These are phyloP conservation scores for Palloptera scutellata DNA, from an alignment of 2,888 invertebrate genomes.

Conservation along the genomic window DNA sequence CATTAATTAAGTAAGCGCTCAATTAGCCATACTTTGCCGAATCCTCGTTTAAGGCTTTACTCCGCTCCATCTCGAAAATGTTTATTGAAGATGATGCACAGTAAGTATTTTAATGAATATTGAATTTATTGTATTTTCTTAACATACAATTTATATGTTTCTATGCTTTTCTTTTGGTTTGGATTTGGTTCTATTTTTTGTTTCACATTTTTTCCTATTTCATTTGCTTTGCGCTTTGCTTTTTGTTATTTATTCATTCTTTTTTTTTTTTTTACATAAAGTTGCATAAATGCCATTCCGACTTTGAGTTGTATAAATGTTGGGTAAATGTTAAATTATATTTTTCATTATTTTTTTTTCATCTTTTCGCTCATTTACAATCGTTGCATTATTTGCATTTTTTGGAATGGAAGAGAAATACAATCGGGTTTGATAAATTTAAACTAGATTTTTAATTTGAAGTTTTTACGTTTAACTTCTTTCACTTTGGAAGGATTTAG, in stretches of 20 bases:
- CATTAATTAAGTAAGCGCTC: neutral
- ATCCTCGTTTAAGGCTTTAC: too few species aligned
- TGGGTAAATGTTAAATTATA: neutral
- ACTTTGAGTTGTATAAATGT: neutral
- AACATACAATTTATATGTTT: neutral
- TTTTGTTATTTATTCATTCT: neutral
- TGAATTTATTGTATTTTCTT: neutral
- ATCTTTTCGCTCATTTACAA: neutral
- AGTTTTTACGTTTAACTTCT: too few species aligned
- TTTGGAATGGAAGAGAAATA: too few species aligned
- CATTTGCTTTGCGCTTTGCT: neutral
- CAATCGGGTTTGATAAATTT: too few species aligned
- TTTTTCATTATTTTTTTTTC: neutral
- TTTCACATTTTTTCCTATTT: neutral
- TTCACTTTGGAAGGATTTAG: too few species aligned
- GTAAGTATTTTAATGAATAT: constrained; percentile 48
- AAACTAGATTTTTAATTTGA: too few species aligned
- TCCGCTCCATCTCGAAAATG: constrained; percentile 44
- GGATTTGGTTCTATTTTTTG: neutral
- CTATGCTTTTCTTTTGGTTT: neutral
- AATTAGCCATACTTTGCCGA: too few species aligned
- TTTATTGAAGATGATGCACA: constrained; percentile 62
- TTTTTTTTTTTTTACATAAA: neutral
- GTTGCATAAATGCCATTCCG: too few species aligned
- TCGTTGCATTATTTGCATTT: too few species aligned